Evolutionary conservation across 2,888 invertebrate genomes (phyloP).

Genomic region (Rhamphomyia laevipes): DNA sequence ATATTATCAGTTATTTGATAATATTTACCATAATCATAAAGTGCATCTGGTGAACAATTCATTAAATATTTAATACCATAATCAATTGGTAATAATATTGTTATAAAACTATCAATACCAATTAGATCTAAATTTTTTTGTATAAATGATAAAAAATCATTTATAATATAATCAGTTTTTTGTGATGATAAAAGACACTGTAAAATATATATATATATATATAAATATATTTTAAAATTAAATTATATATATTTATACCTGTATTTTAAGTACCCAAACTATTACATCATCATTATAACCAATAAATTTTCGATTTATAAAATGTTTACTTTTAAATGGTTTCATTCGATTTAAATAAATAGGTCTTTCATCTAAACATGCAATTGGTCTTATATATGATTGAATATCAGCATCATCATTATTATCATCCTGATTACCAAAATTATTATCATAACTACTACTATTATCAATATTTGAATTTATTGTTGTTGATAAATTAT

Average conservation of each 20-base stretch:
- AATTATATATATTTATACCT: constrained; percentile 15
- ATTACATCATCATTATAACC: constrained; percentile 31
- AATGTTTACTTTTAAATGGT: constrained; percentile 29
- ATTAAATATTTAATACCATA: constrained; percentile 44
- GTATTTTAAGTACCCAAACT: constrained; percentile 30
- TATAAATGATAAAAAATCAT: constrained; percentile 50
- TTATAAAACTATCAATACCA: constrained; percentile 42
- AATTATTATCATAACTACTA: neutral
- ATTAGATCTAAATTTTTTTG: constrained; percentile 43
- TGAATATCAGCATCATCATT: constrained; percentile 18
- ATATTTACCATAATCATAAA: constrained; percentile 49
- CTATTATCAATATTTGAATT: neutral
- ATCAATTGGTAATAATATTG: constrained; percentile 39
- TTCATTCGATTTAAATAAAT: constrained; percentile 32
- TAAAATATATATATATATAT: constrained; percentile 2
- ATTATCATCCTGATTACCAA: neutral
- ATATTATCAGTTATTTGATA: neutral
- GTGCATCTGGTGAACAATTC: constrained; percentile 47
- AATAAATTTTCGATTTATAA: constrained; percentile 29
- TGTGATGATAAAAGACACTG: constrained; percentile 44
- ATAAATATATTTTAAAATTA: neutral
- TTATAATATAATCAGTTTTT: constrained; percentile 36
- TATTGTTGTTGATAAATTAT: neutral
- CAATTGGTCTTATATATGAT: constrained; percentile 28
- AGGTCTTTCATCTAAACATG: constrained; percentile 30